Percentiles rank a stretch among this genome's conserved stretches.
These are phyloP conservation scores for Stramonita haemastoma DNA, from an alignment of 2,888 invertebrate species.

Conservation along the genomic window DNA sequence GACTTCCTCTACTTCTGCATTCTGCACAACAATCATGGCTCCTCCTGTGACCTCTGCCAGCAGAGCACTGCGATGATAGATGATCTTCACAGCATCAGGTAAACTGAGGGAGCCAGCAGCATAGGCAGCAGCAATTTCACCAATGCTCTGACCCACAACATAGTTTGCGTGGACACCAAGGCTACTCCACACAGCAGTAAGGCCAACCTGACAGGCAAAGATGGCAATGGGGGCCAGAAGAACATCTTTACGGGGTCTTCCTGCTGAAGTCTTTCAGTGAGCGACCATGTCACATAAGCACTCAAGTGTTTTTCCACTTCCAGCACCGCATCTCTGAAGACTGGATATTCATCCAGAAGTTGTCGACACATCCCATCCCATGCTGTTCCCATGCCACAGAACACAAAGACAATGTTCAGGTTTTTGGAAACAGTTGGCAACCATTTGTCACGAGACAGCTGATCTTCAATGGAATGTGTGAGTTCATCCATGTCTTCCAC, in stretches of 20 bases:
- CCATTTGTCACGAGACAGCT: not conserved
- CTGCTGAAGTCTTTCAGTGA: constrained; percentile 49
- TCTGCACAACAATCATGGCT: constrained; percentile 56
- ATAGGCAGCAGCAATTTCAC: constrained; percentile 64
- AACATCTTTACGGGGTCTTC: constrained; percentile 47
- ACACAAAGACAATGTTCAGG: constrained; percentile 60
- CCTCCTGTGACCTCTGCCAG: constrained; percentile 56
- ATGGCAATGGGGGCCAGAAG: constrained; percentile 57
- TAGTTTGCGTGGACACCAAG: constrained; percentile 55
- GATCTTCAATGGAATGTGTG: not conserved
- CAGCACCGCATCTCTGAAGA: constrained; percentile 51
- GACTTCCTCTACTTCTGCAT: constrained; percentile 47
- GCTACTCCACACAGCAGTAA: constrained; percentile 54
- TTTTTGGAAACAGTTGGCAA: not conserved
- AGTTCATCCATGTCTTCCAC: constrained; percentile 42
- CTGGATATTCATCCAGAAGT: constrained; percentile 41
- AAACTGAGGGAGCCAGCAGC: constrained; percentile 52
- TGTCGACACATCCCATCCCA: constrained; percentile 66
- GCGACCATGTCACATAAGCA: constrained; percentile 49
- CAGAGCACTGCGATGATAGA: constrained; percentile 58
- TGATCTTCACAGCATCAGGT: constrained; percentile 59
- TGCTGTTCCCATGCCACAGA: constrained; percentile 66
- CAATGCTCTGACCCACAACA: constrained; percentile 66
- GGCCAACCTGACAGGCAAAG: constrained; percentile 61
- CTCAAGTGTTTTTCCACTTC: constrained; percentile 52